A percentile compares a stretch with the other conserved stretches of the same genome.
phyloP scores from a whole-genome alignment of 2,888 invertebrate species.

The Tetropium fuscum region DNA sequence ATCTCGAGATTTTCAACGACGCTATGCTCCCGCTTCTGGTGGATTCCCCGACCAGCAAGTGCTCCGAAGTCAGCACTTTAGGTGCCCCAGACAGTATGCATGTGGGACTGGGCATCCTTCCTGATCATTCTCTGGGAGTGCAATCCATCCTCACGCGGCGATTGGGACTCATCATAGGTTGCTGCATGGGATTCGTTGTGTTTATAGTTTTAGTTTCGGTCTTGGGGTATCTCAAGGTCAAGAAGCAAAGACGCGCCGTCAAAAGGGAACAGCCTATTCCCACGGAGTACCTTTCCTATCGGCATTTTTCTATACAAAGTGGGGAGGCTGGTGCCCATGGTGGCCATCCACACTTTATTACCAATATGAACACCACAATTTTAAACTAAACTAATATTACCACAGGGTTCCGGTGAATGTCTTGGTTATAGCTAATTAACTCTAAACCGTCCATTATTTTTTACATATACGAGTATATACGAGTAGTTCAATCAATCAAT shows the following conservation, averaged over 20 bases:
- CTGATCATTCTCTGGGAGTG: constrained; percentile 67
- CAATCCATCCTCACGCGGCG: constrained; percentile 84
- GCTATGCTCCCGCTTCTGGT: constrained; percentile 70
- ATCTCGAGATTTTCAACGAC: constrained; percentile 69
- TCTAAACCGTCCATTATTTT: too few relatives aligned
- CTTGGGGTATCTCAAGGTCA: constrained; percentile 85
- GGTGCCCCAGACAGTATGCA: constrained; percentile 78
- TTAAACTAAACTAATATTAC: constrained; percentile 49
- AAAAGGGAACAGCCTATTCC: constrained; percentile 79
- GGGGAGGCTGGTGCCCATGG: constrained; percentile 68
- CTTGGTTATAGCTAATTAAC: background rate
- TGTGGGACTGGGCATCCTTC: constrained; percentile 65
- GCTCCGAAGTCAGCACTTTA: constrained; percentile 81
- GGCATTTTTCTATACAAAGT: constrained; percentile 78
- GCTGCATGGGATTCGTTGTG: constrained; percentile 87
- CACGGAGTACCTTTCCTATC: constrained; percentile 85
- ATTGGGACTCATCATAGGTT: constrained; percentile 87
- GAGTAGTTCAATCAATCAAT: too few relatives aligned
- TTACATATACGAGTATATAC: too few relatives aligned
- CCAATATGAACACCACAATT: constrained; percentile 63
- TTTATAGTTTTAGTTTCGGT: constrained; percentile 88
- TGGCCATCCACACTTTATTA: constrained; percentile 65
- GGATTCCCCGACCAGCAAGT: constrained; percentile 81
- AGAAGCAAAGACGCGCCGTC: constrained; percentile 82
- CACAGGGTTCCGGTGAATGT: background rate